Conservation (phyloP, 2,888 invertebrate genomes). For the Eristalis arbustorum region DNA sequence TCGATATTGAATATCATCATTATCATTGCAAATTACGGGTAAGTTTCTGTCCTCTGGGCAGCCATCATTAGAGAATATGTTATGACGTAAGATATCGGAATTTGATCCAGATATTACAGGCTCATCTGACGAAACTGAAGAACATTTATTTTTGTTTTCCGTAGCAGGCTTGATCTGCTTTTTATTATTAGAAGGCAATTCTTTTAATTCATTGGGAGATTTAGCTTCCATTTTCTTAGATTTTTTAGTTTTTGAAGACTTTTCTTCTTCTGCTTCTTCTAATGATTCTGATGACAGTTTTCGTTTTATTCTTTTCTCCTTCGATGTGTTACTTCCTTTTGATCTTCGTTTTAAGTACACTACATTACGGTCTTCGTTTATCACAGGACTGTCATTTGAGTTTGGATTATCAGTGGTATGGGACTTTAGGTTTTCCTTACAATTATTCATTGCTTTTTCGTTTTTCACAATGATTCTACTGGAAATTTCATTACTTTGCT, state of each 20-base stretch:
- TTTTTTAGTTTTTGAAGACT: neutral
- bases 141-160: neutral
- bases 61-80: constrained; percentile 70
- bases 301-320: constrained; percentile 2
- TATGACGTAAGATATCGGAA: constrained; percentile 62
- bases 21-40: constrained; percentile 52
- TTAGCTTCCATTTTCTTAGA: neutral
- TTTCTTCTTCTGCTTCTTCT: neutral
- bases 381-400: neutral
- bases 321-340: neutral
- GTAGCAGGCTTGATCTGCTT: neutral
- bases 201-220: neutral
- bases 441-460: neutral
- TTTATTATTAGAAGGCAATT: neutral
- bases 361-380: constrained; percentile 1
- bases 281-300: constrained; percentile 12
- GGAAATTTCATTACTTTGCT: neutral
- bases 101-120: neutral
- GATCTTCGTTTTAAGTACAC: constrained; percentile 9
- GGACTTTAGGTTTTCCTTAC: neutral
- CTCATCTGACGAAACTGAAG: neutral
- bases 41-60: neutral
- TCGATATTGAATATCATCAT: constrained; percentile 69
- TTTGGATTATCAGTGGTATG: neutral
- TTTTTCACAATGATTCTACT: neutral